These are phyloP conservation scores for Cyprinodon variegatus DNA, from an alignment of 2,113 vertebrate species.

Conservation along the genomic window DNA sequence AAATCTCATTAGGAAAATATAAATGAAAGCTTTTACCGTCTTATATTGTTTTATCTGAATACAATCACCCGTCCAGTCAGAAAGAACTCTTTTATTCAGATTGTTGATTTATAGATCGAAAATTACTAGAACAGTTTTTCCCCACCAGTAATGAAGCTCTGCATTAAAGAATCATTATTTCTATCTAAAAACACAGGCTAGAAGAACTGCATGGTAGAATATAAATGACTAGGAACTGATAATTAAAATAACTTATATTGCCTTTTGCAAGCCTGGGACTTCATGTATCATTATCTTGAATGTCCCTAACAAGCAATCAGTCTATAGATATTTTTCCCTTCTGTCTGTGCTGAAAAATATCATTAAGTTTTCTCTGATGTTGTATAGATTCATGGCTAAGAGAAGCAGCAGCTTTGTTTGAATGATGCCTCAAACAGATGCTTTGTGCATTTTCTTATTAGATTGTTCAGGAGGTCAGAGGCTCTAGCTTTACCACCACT, in stretches of 20 bases:
- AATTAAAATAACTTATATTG: not conserved
- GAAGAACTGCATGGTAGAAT: not conserved
- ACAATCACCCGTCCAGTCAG: not conserved
- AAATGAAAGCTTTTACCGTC: not conserved
- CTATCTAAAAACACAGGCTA: not conserved
- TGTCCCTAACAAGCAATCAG: not conserved
- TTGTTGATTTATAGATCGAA: too few relatives aligned
- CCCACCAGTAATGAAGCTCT: not conserved
- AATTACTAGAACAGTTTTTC: too few relatives aligned
- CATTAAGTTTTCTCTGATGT: not conserved
- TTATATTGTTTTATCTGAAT: not conserved
- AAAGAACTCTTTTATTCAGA: not conserved
- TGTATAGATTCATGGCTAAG: not conserved
- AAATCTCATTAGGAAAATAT: not conserved
- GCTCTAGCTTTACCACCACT: not conserved
- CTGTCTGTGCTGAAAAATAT: not conserved
- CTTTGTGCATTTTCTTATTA: not conserved
- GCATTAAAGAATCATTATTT: not conserved
- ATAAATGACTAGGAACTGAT: not conserved
- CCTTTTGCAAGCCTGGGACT: not conserved
- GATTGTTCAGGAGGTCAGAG: not conserved
- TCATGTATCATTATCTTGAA: not conserved
- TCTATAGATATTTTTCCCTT: not conserved
- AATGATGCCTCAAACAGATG: not conserved
- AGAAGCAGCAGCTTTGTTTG: not conserved